phyloP scores from a whole-genome alignment of 1,140 invertebrate species.

The Steinernema feltiae region DNA sequence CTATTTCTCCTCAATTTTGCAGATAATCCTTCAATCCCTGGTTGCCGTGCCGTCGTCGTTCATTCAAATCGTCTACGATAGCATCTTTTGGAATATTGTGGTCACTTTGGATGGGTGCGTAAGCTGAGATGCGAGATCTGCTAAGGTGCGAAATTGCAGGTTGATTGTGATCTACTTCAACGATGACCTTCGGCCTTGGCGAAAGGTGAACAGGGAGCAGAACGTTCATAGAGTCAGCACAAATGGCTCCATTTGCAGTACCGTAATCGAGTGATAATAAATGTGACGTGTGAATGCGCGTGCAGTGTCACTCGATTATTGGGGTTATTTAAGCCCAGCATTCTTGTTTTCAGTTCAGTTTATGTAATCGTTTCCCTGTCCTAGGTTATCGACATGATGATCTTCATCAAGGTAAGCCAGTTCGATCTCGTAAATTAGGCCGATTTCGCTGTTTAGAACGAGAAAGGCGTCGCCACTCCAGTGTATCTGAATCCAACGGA shows the following conservation, averaged over 20 bases:
- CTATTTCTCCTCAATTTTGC: not conserved
- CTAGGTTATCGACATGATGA: no score
- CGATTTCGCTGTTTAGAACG: no score
- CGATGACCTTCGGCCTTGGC: conserved; percentile 2
- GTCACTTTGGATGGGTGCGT: not conserved
- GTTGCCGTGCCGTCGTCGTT: not conserved
- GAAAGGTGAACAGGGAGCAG: not conserved
- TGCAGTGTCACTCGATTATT: no score
- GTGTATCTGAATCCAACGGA: no score
- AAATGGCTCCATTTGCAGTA: not conserved
- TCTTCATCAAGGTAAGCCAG: no score
- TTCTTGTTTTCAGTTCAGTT: no score
- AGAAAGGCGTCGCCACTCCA: no score
- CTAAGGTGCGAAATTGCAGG: not conserved
- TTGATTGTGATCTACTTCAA: not conserved
- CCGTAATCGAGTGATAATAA: not conserved
- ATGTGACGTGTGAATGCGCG: no score
- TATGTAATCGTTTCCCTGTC: no score
- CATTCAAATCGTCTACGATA: not conserved
- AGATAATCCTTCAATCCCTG: not conserved
- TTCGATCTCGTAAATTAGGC: no score
- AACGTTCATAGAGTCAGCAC: not conserved
- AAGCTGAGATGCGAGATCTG: not conserved
- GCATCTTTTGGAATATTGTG: not conserved
- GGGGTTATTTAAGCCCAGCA: no score